Evolutionary conservation across 1,140 invertebrate species (phyloP), one percentile per base, ranked within the genome.

Genomic region (Aphelenchoides avenae): DNA sequence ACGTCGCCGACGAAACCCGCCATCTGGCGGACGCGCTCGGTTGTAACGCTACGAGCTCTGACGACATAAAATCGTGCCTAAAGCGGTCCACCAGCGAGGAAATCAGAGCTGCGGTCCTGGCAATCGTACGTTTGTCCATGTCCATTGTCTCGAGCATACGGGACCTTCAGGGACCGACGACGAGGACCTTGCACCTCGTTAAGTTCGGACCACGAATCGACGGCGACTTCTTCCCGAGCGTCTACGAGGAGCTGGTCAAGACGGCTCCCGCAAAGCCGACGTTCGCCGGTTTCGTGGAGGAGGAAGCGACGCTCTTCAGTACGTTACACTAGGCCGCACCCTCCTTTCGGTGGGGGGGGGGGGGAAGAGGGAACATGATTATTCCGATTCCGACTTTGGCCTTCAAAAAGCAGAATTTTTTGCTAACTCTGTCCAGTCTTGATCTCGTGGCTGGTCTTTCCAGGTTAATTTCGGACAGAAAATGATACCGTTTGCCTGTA

Each of bases 191-290:
- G n/a, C 46, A 66, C 33, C 57, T 64, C 27, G 47, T 47, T 11
- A 64, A 64, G 30, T 64, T 64, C 40, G 48, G 29, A 15, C 52
- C 61, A 18, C 39, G 61, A 26, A 41, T 68, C 15, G 61, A 64
- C 41, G 64, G 49, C 9, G 49, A 60, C 5, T 64, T 64, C 26
- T 64, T 64, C 27, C 60, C 52, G 11, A 18, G 27, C 3, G 62
- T 55, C 24, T 58, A 39, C 20, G 27, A 50, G 20, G 51, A 52
- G 37, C 20, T 64, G 18, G 57, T 64, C 22, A n/a, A 46, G 15
- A 62, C 64, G 39, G 46, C 61, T 34, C 39, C 51, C 26, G 40
- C 52, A 22, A 64, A 66, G 24, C 52, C 49, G 20, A 54, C 59
- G 5, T 27, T 66, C 11, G 53, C 58, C 29, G 61, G 61, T 13